Base-by-base conservation (phyloP, 2,888 invertebrate species). In the Halictus ligatus region DNA sequence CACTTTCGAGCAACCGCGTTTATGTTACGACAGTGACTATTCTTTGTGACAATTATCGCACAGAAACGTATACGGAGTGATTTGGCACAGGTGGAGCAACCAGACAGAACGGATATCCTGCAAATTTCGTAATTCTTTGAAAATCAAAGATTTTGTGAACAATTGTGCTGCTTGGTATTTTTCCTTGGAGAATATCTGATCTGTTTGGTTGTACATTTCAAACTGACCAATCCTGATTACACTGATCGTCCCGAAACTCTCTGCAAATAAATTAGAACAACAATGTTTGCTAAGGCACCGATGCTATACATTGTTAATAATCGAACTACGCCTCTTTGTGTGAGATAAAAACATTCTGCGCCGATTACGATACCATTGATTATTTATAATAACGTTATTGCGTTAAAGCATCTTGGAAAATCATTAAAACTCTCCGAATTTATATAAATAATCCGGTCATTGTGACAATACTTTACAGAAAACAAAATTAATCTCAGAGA, bases 11-110 rank as follows among this genome's bases (percentile, higher is more conserved):
- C 58, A 58, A 58, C 58, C 4, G n/a, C n/a, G 58, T 58, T 58
- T 54, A 40, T 50, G 12, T 67, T 67, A 74, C 35, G 79, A 75
- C 21, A 58, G 15, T 81, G 67, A 54, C 73, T 71, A 43, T 54
- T n/a, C 40, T n/a, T 25, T 40, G 71, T 40, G 8, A 78, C 54
- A 35, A 25, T 48, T 40, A 40, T 73, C 79, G 60, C 58, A n/a
- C 64, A 74, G 54, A 73, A 81, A 83, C 71, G 73, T 50, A 73
- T 54, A 12, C 18, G 67, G 15, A 67, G 25, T 13, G 25, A 25
- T 25, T 60, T 60, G 60, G 60, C 25, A 25, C 60, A 60, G 25
- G 25, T 60, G 60, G 15, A 15, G 64, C 25, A 64, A 64, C 29
- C 29, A 7, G 13, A 64, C 29, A 64, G 29, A 29, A 64, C 64